These are phyloP conservation scores for Bufo gargarizans DNA, from an alignment of 2,113 vertebrate genomes.

Conservation along the genomic window DNA sequence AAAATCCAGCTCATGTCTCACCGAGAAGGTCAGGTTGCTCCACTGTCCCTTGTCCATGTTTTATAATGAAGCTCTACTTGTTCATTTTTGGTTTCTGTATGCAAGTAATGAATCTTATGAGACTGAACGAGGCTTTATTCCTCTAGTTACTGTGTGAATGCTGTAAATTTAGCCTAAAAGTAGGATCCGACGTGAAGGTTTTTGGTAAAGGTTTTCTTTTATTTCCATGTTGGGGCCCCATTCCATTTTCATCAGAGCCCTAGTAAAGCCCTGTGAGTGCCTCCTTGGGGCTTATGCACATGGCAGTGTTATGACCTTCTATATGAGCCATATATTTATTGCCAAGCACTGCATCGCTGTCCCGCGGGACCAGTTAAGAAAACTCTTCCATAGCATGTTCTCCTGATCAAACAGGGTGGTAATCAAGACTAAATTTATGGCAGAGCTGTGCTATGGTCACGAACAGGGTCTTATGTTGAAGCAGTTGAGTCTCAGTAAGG, in stretches of 20 bases:
- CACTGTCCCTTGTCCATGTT: neutral
- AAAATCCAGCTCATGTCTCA: neutral
- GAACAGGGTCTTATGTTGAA: neutral
- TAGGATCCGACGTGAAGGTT: neutral
- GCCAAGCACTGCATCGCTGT: neutral
- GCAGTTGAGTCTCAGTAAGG: neutral
- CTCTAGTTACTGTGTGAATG: too few species aligned
- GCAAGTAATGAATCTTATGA: neutral
- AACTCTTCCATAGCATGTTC: neutral
- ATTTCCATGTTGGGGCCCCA: neutral
- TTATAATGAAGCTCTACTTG: neutral
- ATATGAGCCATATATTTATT: neutral
- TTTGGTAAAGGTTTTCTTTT: too few species aligned
- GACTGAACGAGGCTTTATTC: too few species aligned
- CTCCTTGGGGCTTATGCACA: neutral
- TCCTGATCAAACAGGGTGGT: neutral
- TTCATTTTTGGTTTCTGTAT: neutral
- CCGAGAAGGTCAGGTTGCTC: neutral
- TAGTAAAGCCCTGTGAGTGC: neutral
- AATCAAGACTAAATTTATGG: too few species aligned
- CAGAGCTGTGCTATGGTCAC: neutral
- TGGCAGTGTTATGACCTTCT: neutral
- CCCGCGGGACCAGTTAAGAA: neutral
- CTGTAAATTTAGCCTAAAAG: too few species aligned
- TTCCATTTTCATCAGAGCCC: neutral